Percentiles rank a stretch among this genome's conserved stretches.
phyloP scores from a whole-genome alignment of 2,797 vertebrate genomes.

The Forpus xanthops region DNA sequence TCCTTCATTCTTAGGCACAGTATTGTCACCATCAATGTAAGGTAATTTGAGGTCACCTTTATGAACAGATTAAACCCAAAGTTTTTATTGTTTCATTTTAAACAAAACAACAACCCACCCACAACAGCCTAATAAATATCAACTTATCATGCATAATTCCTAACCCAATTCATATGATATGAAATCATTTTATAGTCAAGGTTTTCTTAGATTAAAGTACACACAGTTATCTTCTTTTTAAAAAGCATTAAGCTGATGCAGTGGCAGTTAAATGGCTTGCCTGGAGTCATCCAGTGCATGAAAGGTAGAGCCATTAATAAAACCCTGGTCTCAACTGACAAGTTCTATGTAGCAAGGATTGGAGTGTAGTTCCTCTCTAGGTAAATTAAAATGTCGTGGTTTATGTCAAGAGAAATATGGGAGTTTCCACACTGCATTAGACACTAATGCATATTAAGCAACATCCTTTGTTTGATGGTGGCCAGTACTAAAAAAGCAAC shows the following conservation, averaged over 20 bases:
- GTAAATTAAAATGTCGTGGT: slow-evolving; percentile 17
- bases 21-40: not conserved
- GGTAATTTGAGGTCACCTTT: not conserved
- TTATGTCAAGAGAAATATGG: not conserved
- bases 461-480: not conserved
- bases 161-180: not conserved
- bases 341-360: not conserved
- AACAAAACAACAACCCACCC: not conserved
- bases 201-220: not conserved
- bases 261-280: slow-evolving; percentile 7
- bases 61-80: not conserved
- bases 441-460: not conserved
- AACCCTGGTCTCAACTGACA: not conserved
- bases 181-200: not conserved
- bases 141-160: not conserved
- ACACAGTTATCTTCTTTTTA: not conserved
- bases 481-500: not conserved
- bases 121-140: not conserved
- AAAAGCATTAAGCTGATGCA: slow-evolving; percentile 11
- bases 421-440: not conserved
- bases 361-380: not conserved
- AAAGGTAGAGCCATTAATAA: slow-evolving; percentile 26
- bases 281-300: not conserved
- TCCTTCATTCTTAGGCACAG: not conserved
- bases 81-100: not conserved